Conservation (phyloP, 2,888 invertebrate genomes). For the Dicycla oo region DNA sequence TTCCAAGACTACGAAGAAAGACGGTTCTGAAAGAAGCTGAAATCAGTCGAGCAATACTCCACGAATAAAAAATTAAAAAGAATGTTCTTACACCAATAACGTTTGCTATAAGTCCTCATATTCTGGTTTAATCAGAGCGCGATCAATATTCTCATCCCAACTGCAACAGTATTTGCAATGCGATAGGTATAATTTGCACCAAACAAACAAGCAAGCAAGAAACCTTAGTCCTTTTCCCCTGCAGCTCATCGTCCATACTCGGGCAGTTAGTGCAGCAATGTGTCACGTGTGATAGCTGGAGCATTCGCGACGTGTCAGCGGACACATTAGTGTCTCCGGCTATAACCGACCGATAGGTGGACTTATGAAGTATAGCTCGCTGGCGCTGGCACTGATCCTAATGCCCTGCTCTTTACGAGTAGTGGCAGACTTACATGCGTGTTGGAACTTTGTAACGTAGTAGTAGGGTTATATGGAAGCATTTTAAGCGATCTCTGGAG, state of each 20-base stretch:
- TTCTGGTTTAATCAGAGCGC: neutral
- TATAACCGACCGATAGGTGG: slow-evolving; percentile 42
- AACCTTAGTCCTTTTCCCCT: neutral
- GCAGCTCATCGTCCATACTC: neutral
- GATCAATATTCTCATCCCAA: neutral
- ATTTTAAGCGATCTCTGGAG: neutral
- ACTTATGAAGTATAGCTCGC: slow-evolving; percentile 44
- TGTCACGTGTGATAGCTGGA: slow-evolving; percentile 37
- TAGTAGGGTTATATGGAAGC: neutral
- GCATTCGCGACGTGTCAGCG: slow-evolving; percentile 47
- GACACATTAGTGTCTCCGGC: slow-evolving; percentile 59
- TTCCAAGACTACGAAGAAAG: neutral
- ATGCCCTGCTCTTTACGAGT: slow-evolving; percentile 39
- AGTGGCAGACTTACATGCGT: neutral
- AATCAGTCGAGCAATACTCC: neutral
- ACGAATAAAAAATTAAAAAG: neutral
- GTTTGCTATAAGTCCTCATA: neutral
- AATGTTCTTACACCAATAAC: neutral
- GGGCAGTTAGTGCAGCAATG: slow-evolving; percentile 25
- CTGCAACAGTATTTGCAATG: neutral
- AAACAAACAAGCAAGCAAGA: neutral
- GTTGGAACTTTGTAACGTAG: neutral
- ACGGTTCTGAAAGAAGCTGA: neutral
- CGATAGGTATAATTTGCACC: neutral
- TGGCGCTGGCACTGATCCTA: slow-evolving; percentile 58